These are phyloP conservation scores for Coluber constrictor DNA, from an alignment of 2,797 vertebrate genomes.

Conservation along the genomic window DNA sequence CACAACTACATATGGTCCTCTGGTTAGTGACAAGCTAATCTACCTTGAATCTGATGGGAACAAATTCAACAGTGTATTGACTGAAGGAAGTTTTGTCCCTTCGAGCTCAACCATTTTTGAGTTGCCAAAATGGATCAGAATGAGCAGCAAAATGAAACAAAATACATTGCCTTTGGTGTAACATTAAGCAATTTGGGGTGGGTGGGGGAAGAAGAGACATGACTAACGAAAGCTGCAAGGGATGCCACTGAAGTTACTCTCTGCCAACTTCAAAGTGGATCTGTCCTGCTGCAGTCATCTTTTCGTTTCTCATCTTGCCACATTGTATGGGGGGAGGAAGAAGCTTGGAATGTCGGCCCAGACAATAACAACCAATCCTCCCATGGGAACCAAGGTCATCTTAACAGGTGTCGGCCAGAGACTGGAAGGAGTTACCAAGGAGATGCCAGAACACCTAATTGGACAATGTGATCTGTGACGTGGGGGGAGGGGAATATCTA, in stretches of 20 bases:
- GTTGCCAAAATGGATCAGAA: background rate
- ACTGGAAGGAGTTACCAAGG: no score
- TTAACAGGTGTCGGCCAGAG: no score
- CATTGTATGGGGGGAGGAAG: no score
- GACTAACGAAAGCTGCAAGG: background rate
- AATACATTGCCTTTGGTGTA: background rate
- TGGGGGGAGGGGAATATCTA: no score
- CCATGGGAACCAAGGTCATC: no score
- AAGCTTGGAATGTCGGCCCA: no score
- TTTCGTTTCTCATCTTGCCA: no score
- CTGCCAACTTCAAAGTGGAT: no score
- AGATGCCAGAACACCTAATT: no score
- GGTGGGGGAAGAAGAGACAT: background rate
- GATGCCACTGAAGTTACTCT: background rate
- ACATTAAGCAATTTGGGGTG: background rate
- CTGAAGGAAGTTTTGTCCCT: background rate
- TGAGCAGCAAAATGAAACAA: background rate
- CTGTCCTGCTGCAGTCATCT: no score
- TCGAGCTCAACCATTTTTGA: background rate
- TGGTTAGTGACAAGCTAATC: background rate
- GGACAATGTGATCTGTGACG: no score
- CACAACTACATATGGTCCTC: background rate
- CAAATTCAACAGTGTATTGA: background rate
- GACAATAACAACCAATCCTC: no score
- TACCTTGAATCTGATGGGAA: background rate